A percentile compares a stretch with the other conserved stretches of the same genome.
phyloP scores from a whole-genome alignment of 2,113 vertebrate genomes.

The Nannobrachium achirus region DNA sequence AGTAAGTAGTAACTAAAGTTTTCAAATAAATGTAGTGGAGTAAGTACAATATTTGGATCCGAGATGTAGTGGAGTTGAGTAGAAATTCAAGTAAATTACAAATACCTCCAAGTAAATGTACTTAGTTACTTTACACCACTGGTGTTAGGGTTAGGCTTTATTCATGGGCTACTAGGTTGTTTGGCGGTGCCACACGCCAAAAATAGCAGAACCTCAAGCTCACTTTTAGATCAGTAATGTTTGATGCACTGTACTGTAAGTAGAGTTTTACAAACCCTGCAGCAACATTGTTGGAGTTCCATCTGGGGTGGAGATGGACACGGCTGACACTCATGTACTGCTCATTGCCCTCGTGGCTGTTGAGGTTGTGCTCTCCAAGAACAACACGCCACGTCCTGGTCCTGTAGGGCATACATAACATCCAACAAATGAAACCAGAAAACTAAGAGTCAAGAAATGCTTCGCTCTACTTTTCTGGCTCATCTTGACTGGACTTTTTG shows the following conservation, averaged over 20 bases:
- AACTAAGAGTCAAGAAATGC: not conserved
- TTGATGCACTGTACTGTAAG: too few relatives aligned
- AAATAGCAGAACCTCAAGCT: not conserved
- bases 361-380: slow-evolving; percentile 87
- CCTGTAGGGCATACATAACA: not conserved
- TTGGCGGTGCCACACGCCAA: not conserved
- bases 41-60: too few relatives aligned
- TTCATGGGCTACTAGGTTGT: not conserved
- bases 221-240: too few relatives aligned
- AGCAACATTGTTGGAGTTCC: slow-evolving; percentile 80
- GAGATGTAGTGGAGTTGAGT: too few relatives aligned
- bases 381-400: slow-evolving; percentile 82
- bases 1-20: too few relatives aligned
- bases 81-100: too few relatives aligned
- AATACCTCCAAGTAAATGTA: too few relatives aligned
- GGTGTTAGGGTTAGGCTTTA: not conserved
- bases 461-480: not conserved
- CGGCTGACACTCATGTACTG: slow-evolving; percentile 81
- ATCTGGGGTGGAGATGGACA: slow-evolving; percentile 78
- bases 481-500: too few relatives aligned
- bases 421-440: not conserved
- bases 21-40: too few relatives aligned
- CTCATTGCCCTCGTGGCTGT: slow-evolving; percentile 77
- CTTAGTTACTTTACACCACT: too few relatives aligned
- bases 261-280: slow-evolving; percentile 73